These are phyloP conservation scores for Bombus ignitus DNA, from an alignment of 1,140 invertebrate species.

Conservation along the genomic window DNA sequence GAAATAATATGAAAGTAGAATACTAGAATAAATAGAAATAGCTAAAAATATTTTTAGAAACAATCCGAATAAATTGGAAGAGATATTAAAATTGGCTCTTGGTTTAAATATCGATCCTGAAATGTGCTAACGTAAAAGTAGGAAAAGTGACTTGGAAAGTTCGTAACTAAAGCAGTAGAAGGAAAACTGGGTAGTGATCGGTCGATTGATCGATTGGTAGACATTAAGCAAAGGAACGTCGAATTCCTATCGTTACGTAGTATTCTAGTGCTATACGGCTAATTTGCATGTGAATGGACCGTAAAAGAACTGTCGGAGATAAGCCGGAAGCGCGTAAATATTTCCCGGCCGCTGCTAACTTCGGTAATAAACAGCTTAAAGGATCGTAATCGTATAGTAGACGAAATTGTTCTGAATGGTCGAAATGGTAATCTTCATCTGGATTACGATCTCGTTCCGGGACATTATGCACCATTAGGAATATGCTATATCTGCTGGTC, in stretches of 20 bases:
- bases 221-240: not conserved
- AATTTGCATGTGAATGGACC: conserved; percentile 31
- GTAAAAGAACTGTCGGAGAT: not conserved
- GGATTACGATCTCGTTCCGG: conserved; percentile 23
- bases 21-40: too few relatives aligned
- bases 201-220: not conserved
- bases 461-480: conserved; percentile 14
- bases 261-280: not conserved
- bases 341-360: conserved; percentile 2
- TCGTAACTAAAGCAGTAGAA: not conserved
- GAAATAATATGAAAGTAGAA: too few relatives aligned
- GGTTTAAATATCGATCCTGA: too few relatives aligned
- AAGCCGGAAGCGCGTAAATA: conserved; percentile 18
- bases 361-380: conserved; percentile 33
- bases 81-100: too few relatives aligned
- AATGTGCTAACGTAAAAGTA: not conserved
- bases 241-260: too few relatives aligned
- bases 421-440: conserved; percentile 17
- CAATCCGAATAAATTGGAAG: too few relatives aligned
- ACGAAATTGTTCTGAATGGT: conserved; percentile 24
- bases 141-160: not conserved
- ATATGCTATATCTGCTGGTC: not conserved
- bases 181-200: not conserved
- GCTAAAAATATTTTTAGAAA: too few relatives aligned
- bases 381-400: conserved; percentile 10